Evolutionary conservation across 1,140 invertebrate species (phyloP), one percentile per base, ranked within the genome.

Genomic region (Piezodorus guildinii): DNA sequence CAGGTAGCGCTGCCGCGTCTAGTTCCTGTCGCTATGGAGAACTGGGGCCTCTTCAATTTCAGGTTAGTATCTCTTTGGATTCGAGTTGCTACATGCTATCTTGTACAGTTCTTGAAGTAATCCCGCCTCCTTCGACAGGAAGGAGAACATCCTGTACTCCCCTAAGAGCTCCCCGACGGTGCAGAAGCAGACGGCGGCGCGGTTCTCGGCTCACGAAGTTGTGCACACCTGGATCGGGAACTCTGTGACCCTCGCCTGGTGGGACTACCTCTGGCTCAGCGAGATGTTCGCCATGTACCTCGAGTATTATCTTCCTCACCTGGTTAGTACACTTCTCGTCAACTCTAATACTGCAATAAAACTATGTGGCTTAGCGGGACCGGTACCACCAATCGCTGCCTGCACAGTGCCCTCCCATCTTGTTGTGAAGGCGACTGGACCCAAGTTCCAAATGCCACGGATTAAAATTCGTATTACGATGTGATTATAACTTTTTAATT

Each of bases 31-130:
- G 88, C 87, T 16, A 90, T 90, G 87, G 88, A 91, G 72, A 90
- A 90, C 75, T 91, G 87, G 88, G 88, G 87, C n/a, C 72, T 91
- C 6, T 81, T 89, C 60, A 86, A 84, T 0, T 90, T 83, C 69
- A 78, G 78, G 75, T 81, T 74, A 62, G 25, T 10, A 19, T 17
- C 12, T 49, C 46, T 10, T 21, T 49, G 17, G 17, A 49, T n/a
- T 5, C 19, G 12, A 21, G 19, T 19, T 12, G 4, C 2, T 6
- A n/a, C 16, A 49, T 49, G 2, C 2, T 4, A 4, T 17, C 14
- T 49, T 49, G 1, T 43, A 63, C 2, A 2, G 16, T 4, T 19
- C 16, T 21, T 49, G 17, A 19, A 1, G 46, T 2, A 10, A n/a
- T 6, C 1, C 4, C 14, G 2, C 17, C 2, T n/a, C 17, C 3